Base-by-base conservation (phyloP, 2,113 vertebrate genomes). In the Triplophysa rosa region DNA sequence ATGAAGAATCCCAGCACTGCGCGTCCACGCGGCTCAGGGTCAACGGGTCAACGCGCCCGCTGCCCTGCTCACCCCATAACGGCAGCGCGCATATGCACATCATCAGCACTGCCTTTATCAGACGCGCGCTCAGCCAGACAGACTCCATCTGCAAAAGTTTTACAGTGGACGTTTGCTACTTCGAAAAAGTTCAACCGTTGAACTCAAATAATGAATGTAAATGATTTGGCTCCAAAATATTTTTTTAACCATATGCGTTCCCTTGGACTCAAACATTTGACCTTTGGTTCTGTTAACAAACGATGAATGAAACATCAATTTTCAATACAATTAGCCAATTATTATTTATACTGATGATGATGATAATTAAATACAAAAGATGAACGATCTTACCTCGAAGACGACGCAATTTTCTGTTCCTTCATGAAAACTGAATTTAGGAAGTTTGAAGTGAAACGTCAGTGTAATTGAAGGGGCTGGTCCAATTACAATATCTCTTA, bases 1-100 rank as follows among this genome's bases (percentile, higher is more conserved):
- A 95, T 56, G 97, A 96, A 42, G 94, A 94, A 81, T 97, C 95
- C 97, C 97, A 99, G 80, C 97, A 99, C 82, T 95, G 95, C 0
- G 93, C 94, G 82, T 98, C 94, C 8, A 91, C 92, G 80, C 77
- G 88, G 78, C 87, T 91, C 33, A 94, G 91, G 52, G 92, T 86
- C 79, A 97, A 88, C 1, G 95, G 94, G 80, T 97, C 95, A 70
- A 90, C 90, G 80, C 95, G 94, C 13, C 89, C 93, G 0, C 91
- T 88, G 83, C 90, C 94, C 80, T 45, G 42, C 42, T 89, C 91
- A 65, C 79, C 84, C 42, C 21, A 84, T 87, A 91, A 79, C 84
- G 88, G 82, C 87, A 90, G 72, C 67, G 86, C 84, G 87, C 78
- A 80, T 86, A 94, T 72, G 89, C 91, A 61, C 88, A 97, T 75